phyloP scores from a whole-genome alignment of 1,140 invertebrate genomes.

The Liolophura sinensis region DNA sequence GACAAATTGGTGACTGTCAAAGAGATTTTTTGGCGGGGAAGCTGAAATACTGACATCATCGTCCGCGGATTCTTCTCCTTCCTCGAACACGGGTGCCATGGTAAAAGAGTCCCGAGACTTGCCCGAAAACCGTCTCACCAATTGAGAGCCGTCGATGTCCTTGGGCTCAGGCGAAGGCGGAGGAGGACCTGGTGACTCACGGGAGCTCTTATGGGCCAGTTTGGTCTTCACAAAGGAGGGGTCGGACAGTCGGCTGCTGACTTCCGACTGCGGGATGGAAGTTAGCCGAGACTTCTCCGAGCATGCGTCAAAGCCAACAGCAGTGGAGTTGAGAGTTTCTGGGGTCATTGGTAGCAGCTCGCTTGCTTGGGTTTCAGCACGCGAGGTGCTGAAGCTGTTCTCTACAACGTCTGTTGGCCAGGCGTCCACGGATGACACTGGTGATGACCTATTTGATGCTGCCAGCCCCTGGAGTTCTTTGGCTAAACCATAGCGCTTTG shows the following conservation, averaged over 20 bases:
- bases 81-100: conserved; percentile 36
- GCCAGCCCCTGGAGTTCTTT: no score
- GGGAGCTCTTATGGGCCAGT: conserved; percentile 19
- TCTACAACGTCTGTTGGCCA: conserved; percentile 5
- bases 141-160: conserved; percentile 13
- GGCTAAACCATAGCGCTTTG: no score
- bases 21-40: neutral
- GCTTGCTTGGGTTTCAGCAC: no score
- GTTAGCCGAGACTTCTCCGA: conserved; percentile 9
- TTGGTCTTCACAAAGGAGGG: conserved; percentile 5
- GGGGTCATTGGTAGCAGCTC: conserved; percentile 1
- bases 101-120: conserved; percentile 26
- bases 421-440: neutral
- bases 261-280: conserved; percentile 17
- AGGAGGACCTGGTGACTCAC: conserved; percentile 37
- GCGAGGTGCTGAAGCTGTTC: conserved; percentile 11
- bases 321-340: conserved; percentile 7
- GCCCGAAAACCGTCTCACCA: conserved; percentile 3
- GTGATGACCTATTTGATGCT: no score
- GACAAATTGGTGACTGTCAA: no score
- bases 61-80: conserved; percentile 14
- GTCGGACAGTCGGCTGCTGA: conserved; percentile 20
- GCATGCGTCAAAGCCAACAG: conserved; percentile 11
- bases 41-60: conserved; percentile 12
- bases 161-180: conserved; percentile 43